Percentiles rank a stretch among this genome's conserved stretches.
Evolutionary conservation across 1,140 invertebrate species (phyloP).

Genomic region (Dysdera silvatica): DNA sequence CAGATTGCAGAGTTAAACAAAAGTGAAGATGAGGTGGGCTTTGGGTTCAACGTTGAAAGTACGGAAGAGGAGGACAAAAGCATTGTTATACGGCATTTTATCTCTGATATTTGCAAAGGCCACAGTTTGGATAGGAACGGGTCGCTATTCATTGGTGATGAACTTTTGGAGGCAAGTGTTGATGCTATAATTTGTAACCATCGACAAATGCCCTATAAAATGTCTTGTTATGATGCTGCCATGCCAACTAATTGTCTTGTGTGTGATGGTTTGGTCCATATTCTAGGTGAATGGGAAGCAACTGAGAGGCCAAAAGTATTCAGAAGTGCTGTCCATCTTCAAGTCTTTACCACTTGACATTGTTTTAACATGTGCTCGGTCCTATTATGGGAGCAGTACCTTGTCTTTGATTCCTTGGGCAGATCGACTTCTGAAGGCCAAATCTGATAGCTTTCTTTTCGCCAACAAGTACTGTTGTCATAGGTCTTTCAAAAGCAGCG

Average conservation of each 20-base stretch:
- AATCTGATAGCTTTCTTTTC: conserved; percentile 81
- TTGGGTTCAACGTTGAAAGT: conserved; percentile 27
- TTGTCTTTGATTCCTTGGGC: conserved; percentile 42
- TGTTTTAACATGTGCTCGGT: conserved; percentile 80
- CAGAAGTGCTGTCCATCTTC: conserved; percentile 88
- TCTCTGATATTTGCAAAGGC: conserved; percentile 81
- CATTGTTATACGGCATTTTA: conserved; percentile 66
- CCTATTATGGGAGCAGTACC: conserved; percentile 44
- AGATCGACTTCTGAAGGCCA: conserved; percentile 89
- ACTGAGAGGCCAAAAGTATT: conserved; percentile 89
- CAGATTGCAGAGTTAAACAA: conserved; percentile 16
- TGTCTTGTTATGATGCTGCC: no score
- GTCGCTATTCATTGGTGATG: conserved; percentile 71
- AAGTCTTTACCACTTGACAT: conserved; percentile 90
- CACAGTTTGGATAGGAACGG: conserved; percentile 87
- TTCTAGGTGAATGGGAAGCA: conserved; percentile 85
- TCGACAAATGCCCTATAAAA: no score
- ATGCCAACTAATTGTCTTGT: no score
- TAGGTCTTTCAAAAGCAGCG: neutral
- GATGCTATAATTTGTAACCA: no score
- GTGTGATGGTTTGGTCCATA: no score
- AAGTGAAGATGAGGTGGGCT: conserved; percentile 25
- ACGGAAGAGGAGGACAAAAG: conserved; percentile 10
- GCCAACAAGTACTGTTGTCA: conserved; percentile 91
- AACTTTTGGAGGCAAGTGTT: conserved; percentile 66